Evolutionary conservation across 2,113 vertebrate genomes (phyloP).

Genomic region (Hystrix brachyura): DNA sequence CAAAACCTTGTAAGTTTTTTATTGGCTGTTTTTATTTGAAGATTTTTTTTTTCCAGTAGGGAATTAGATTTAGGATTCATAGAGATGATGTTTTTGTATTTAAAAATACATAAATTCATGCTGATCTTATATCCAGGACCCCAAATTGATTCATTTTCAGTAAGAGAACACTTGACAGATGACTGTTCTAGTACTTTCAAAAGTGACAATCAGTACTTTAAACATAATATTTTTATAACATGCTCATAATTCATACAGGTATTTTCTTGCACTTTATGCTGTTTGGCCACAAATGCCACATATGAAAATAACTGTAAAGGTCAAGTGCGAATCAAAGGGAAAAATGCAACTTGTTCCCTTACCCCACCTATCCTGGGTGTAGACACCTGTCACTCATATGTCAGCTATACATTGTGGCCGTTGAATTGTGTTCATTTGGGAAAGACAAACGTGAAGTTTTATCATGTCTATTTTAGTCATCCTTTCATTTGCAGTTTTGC

Average conservation of each 20-base stretch:
- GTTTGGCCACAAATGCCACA: not conserved
- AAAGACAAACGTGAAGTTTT: not conserved
- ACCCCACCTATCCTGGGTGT: not conserved
- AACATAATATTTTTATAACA: not conserved
- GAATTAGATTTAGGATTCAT: conserved; percentile 12
- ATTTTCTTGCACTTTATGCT: conserved; percentile 45
- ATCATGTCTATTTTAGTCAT: not conserved
- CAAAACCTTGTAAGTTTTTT: conserved; percentile 33
- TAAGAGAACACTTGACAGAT: not conserved
- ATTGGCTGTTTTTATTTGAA: not conserved
- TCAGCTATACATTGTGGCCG: not conserved
- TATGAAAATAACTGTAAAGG: conserved; percentile 33
- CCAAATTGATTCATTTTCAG: conserved; percentile 50
- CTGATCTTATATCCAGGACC: not conserved
- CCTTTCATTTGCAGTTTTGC: not conserved
- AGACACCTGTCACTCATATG: not conserved
- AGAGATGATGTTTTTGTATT: conserved; percentile 43
- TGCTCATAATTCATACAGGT: conserved; percentile 6
- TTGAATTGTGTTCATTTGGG: not conserved
- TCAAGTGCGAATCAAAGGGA: not conserved
- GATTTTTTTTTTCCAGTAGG: not conserved
- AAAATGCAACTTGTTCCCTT: not conserved
- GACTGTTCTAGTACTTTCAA: conserved; percentile 22
- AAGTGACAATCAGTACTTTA: conserved; percentile 33
- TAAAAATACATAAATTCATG: conserved; percentile 39